These are phyloP conservation scores for Hyalella azteca DNA, from an alignment of 2,888 invertebrate species.

Conservation along the genomic window DNA sequence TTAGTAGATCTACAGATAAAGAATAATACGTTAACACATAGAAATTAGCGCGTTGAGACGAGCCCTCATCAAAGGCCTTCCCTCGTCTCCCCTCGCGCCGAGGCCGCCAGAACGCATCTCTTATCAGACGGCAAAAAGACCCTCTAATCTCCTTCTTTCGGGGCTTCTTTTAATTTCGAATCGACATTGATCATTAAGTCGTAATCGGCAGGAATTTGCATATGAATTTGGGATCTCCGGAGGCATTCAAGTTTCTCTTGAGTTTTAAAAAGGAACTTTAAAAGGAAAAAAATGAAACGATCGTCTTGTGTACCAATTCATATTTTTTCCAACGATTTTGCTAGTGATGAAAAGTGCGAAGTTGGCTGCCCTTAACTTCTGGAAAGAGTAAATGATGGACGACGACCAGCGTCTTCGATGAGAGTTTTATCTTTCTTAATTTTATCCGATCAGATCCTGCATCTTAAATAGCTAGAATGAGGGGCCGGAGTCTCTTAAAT, in stretches of 20 bases:
- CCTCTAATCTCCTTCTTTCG: conserved; percentile 29
- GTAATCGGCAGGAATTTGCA: conserved; percentile 35
- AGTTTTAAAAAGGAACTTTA: neutral
- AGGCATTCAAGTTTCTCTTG: conserved; percentile 24
- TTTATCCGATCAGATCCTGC: too few species aligned
- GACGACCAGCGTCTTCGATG: neutral
- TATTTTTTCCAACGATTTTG: neutral
- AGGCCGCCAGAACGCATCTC: neutral
- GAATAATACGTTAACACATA: too few species aligned
- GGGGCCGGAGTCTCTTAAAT: too few species aligned
- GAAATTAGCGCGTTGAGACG: too few species aligned
- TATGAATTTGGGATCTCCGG: conserved; percentile 28
- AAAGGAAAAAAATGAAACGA: conserved; percentile 30
- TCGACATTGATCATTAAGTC: conserved; percentile 37
- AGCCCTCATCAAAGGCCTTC: neutral
- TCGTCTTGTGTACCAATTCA: conserved; percentile 28
- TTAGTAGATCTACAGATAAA: too few species aligned
- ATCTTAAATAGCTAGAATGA: too few species aligned
- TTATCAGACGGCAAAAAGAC: neutral
- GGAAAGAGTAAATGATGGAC: conserved; percentile 1
- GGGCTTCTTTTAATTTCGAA: conserved; percentile 36
- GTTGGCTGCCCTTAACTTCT: conserved; percentile 9
- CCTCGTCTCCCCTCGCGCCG: neutral
- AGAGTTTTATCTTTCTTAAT: neutral
- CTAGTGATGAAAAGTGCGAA: neutral